Base-by-base conservation (phyloP, 2,888 invertebrate species). In the Drosophila monieri region DNA sequence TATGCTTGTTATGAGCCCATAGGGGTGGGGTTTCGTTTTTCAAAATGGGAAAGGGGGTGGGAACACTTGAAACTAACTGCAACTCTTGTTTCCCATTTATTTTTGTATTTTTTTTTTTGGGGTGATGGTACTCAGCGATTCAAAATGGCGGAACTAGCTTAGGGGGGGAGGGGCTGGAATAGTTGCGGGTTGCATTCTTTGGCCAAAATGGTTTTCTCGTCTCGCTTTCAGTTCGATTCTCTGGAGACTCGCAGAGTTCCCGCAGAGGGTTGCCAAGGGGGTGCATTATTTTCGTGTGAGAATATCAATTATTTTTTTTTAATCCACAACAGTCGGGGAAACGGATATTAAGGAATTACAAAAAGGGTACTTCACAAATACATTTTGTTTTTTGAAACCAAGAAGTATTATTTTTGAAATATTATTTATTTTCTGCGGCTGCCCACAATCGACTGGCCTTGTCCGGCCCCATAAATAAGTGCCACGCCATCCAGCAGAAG, bases 201-300 rank as follows among this genome's bases (percentile, higher is more conserved):
- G 69, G 69, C 69, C 69, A 69, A 60, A 69, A 69, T 69, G 69
- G 69, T 69, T 69, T 57, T 64, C 37, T 15, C 25, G 32, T 65
- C 21, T 27, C 46, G 49, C 47, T 52, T 67, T 67, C 47, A 66
- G 25, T 52, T 57, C 53, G 43, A 49, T 59, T 47, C 61, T 12
- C 54, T 27, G 15, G 60, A 32, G 60, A 41, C 27, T 9, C n/a
- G n/a, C n/a, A n/a, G n/a, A 35, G n/a, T 27, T 27, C 35, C 30
- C 30, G 4, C 0, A 10, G 12, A 4, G 12, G 9, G 49, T 23
- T 46, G 12, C 15, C 35, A 15, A 23, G 39, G 27, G 10, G 44
- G 4, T 43, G 56, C 37, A 51, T 21, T 23, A 23, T 23, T 23
- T 23, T 57, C 27, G 14, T 49, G 21, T 51, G 52, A 41, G 27